Percentiles rank a stretch among this genome's conserved stretches.
These are phyloP conservation scores for Sthenelais limicola DNA, from an alignment of 2,888 invertebrate genomes.

Conservation along the genomic window DNA sequence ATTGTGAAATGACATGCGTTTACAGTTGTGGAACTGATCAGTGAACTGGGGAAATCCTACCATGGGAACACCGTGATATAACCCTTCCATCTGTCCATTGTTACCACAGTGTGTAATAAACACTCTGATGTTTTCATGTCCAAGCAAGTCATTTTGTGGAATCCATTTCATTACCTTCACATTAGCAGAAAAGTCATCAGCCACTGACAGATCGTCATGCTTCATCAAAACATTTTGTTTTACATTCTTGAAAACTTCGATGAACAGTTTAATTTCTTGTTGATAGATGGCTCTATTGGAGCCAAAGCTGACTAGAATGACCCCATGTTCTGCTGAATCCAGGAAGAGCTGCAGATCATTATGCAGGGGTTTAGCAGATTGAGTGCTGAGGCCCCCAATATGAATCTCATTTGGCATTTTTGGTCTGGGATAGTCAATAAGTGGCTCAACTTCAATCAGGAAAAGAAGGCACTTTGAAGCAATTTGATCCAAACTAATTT, in stretches of 20 bases:
- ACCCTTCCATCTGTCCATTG: conserved; percentile 53
- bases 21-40: conserved; percentile 52
- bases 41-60: conserved; percentile 50
- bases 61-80: conserved; percentile 55
- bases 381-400: conserved; percentile 13
- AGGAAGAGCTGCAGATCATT: not conserved
- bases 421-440: conserved; percentile 12
- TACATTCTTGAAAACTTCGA: not conserved
- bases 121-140: conserved; percentile 52
- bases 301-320: conserved; percentile 20
- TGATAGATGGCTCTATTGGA: not conserved
- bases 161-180: conserved; percentile 47
- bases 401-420: conserved; percentile 9
- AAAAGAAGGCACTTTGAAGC: not conserved
- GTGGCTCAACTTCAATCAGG: not conserved
- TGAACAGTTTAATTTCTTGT: not conserved
- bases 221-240: conserved; percentile 6
- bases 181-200: not conserved
- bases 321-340: not conserved
- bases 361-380: conserved; percentile 11
- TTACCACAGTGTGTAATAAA: conserved; percentile 57
- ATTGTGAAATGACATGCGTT: conserved; percentile 46
- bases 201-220: not conserved
- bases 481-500: not conserved
- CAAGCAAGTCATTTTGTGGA: conserved; percentile 57